Evolutionary conservation across 2,888 invertebrate genomes (phyloP), one percentile per base, ranked within the genome.

Genomic region (Platycheirus albimanus): DNA sequence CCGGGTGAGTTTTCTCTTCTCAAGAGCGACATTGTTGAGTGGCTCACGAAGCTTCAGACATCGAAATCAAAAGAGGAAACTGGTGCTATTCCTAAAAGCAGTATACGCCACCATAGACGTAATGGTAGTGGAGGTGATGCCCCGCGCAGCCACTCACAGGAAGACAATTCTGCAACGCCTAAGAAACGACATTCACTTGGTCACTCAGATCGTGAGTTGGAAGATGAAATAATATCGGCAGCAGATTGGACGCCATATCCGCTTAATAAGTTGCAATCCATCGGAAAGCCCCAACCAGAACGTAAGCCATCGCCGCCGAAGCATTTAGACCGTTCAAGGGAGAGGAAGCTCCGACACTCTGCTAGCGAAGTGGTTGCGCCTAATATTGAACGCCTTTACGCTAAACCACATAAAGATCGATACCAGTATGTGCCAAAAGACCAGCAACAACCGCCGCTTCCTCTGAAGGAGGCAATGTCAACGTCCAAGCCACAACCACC

Each of bases 171-270:
- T 7, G 86, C 87, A 28, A 86, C 86, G 1, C 89, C 88, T 43
- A 89, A 88, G 20, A 91, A 91, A 75, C 88, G 91, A 0, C 91
- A 91, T 85, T 91, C 91, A 1, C 86, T 91, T 7, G 91, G 91
- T 0, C 90, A 90, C 72, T 89, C 87, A 10, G 90, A 89, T 36
- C 88, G 88, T 24, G 86, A 87, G 20, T 86, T 87, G 24, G 89
- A 88, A 79, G 88, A 90, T 54, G 88, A 88, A 38, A 87, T 88
- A 7, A 78, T 86, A 4, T 74, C 77, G 3, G 83, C 83, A 2
- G 85, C 88, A 13, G 90, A 91, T 66, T 91, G 91, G 91, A 89
- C 90, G 56, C 91, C 90, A 8, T 90, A 90, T 83, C 91, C 90
- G 10, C 83, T 91, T 38, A 87, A 89, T 63, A 89, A 90, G 52